These are phyloP conservation scores for Drosophila funebris DNA, from an alignment of 1,140 invertebrate species.

Conservation along the genomic window DNA sequence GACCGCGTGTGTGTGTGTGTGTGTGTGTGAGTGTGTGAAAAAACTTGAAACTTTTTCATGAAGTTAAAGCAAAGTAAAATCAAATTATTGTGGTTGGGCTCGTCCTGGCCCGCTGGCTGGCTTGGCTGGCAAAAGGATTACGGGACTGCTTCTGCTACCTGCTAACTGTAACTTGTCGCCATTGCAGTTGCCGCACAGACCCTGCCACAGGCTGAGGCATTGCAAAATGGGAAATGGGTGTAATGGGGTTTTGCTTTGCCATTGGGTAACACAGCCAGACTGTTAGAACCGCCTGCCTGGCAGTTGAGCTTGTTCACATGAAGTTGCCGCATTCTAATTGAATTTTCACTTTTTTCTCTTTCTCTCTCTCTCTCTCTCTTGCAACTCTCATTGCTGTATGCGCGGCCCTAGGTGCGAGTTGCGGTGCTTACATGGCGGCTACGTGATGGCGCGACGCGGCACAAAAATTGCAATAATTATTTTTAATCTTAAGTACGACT, in stretches of 20 bases:
- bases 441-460: constrained; percentile 68
- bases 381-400: background rate
- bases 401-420: background rate
- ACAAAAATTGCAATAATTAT: constrained; percentile 82
- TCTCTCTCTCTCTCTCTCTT: background rate
- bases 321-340: constrained; percentile 79
- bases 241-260: background rate
- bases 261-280: constrained; percentile 46
- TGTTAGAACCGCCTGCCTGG: constrained; percentile 66
- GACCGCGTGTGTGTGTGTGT: constrained; percentile 24
- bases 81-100: constrained; percentile 78
- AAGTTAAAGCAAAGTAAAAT: constrained; percentile 83
- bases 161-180: constrained; percentile 69
- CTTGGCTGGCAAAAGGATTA: constrained; percentile 75
- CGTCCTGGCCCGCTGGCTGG: background rate
- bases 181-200: constrained; percentile 59
- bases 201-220: constrained; percentile 3
- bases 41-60: constrained; percentile 81
- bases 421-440: constrained; percentile 47
- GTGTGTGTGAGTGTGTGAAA: constrained; percentile 50
- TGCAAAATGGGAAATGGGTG: background rate
- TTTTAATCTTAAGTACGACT: constrained; percentile 83
- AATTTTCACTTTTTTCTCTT: constrained; percentile 76
- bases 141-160: constrained; percentile 36
- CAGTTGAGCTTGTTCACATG: constrained; percentile 46